Conservation (phyloP, 1,140 invertebrate species). For the Anthonomus grandis region DNA sequence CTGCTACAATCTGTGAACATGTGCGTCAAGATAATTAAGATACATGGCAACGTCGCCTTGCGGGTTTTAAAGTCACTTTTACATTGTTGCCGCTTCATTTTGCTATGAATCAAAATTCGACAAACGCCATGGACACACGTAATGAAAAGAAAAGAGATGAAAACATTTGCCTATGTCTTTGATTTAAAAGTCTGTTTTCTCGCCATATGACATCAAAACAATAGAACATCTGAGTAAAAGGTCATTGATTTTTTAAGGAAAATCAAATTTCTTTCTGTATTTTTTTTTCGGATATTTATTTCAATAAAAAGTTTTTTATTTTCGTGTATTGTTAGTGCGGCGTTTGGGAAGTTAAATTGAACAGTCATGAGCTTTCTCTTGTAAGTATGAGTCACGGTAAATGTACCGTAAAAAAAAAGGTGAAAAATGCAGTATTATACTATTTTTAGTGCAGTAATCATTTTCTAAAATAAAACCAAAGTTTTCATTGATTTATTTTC, state of each 20-base stretch:
- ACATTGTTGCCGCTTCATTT: too few relatives aligned
- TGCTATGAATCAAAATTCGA: too few relatives aligned
- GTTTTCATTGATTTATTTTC: slow-evolving; percentile 17
- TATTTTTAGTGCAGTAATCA: slow-evolving; percentile 13
- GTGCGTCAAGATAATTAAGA: too few relatives aligned
- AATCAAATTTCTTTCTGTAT: not conserved
- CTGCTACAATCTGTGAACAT: too few relatives aligned
- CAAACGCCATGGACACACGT: too few relatives aligned
- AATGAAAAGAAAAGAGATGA: too few relatives aligned
- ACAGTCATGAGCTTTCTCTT: slow-evolving; percentile 50
- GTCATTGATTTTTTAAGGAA: slow-evolving; percentile 26
- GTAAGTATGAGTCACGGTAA: slow-evolving; percentile 42
- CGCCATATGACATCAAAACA: slow-evolving; percentile 24
- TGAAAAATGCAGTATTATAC: slow-evolving; percentile 4
- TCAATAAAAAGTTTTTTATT: not conserved
- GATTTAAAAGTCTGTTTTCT: too few relatives aligned
- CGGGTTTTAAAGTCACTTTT: too few relatives aligned
- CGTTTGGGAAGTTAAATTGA: slow-evolving; percentile 6
- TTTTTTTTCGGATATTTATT: not conserved
- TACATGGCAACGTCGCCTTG: too few relatives aligned
- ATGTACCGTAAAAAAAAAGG: slow-evolving; percentile 23
- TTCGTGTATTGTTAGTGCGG: not conserved
- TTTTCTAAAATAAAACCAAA: slow-evolving; percentile 23
- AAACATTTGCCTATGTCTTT: too few relatives aligned
- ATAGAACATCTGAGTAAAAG: slow-evolving; percentile 26